These are phyloP conservation scores for Bemisia tabaci DNA, from an alignment of 1,140 invertebrate species.

Conservation along the genomic window DNA sequence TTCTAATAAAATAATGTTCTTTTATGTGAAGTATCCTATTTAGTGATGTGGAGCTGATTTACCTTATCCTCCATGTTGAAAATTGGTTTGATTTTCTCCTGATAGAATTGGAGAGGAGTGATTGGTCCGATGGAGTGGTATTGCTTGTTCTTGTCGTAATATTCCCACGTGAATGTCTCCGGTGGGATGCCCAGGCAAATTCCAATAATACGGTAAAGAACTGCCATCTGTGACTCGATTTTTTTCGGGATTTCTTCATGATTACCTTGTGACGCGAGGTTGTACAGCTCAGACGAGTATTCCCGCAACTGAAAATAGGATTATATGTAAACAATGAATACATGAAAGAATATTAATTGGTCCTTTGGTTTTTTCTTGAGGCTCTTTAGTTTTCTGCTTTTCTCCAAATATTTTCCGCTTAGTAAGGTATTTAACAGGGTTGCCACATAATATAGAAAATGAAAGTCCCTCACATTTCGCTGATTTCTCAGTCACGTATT, in stretches of 20 bases:
- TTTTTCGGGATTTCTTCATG: slow-evolving; percentile 41
- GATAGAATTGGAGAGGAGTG: slow-evolving; percentile 66
- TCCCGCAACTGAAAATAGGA: slow-evolving; percentile 49
- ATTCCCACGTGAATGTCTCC: slow-evolving; percentile 71
- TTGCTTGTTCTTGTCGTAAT: slow-evolving; percentile 71
- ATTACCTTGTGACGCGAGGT: slow-evolving; percentile 40
- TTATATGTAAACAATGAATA: too few relatives aligned
- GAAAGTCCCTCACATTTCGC: too few relatives aligned
- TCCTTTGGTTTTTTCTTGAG: too few relatives aligned
- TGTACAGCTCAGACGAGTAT: slow-evolving; percentile 54
- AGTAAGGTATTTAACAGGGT: too few relatives aligned
- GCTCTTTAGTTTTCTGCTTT: too few relatives aligned
- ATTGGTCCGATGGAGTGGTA: slow-evolving; percentile 62
- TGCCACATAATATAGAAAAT: too few relatives aligned
- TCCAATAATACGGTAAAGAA: slow-evolving; percentile 67
- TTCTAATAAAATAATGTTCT: too few relatives aligned
- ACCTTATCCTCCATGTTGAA: slow-evolving; percentile 77
- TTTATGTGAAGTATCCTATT: too few relatives aligned
- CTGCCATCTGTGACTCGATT: slow-evolving; percentile 51
- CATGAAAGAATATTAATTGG: too few relatives aligned
- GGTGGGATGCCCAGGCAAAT: slow-evolving; percentile 71
- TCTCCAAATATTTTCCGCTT: too few relatives aligned
- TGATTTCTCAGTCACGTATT: too few relatives aligned
- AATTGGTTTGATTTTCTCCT: slow-evolving; percentile 57
- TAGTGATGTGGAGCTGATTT: too few relatives aligned